A percentile compares a stretch with the other conserved stretches of the same genome.
These are phyloP conservation scores for Sebastes steindachneri DNA, from an alignment of 2,797 vertebrate genomes.

Conservation along the genomic window DNA sequence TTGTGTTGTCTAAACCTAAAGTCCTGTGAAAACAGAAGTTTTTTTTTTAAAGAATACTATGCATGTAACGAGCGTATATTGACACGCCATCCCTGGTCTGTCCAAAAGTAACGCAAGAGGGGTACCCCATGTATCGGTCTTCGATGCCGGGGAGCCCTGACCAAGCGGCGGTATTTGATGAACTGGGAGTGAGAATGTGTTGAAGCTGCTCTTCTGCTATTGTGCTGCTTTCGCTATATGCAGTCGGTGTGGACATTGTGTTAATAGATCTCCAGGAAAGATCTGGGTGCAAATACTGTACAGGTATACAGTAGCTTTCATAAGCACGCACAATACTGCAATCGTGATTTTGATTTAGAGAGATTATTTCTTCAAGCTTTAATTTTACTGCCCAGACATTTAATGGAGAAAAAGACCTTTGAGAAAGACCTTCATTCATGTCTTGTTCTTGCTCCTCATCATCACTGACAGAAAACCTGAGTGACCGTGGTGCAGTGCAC, in stretches of 20 bases:
- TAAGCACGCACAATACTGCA: neutral
- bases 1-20: too few relatives aligned
- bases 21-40: too few relatives aligned
- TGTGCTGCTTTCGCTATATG: neutral
- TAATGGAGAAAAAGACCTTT: neutral
- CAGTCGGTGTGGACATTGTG: neutral
- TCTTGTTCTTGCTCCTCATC: constrained; percentile 19
- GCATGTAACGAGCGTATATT: too few relatives aligned
- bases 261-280: neutral
- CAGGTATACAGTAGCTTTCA: neutral
- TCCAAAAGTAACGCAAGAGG: too few relatives aligned
- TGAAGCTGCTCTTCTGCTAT: neutral
- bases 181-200: too few relatives aligned
- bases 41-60: too few relatives aligned
- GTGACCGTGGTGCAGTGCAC: neutral
- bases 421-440: neutral
- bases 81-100: too few relatives aligned
- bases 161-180: too few relatives aligned
- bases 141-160: too few relatives aligned
- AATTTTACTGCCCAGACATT: neutral
- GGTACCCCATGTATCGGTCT: too few relatives aligned
- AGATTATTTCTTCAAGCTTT: neutral
- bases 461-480: constrained; percentile 14
- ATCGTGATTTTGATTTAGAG: neutral
- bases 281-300: neutral